Percentiles rank a stretch among this genome's conserved stretches.
Evolutionary conservation across 2,888 invertebrate species (phyloP).

Genomic region (Chalcis sispes): DNA sequence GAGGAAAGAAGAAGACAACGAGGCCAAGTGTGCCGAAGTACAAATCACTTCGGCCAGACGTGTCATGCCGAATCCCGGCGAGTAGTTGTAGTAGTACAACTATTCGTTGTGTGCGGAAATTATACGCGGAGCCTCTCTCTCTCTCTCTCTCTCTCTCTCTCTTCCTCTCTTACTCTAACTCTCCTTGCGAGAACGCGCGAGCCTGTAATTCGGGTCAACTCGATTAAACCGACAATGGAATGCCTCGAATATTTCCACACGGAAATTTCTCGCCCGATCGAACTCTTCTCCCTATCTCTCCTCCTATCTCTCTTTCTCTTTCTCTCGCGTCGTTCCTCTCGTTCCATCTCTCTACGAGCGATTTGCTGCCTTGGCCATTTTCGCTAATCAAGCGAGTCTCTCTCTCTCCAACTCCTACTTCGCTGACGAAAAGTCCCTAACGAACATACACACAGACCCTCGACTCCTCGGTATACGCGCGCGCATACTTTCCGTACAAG

Average conservation of each 20-base stretch:
- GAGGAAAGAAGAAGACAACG: conserved; percentile 34
- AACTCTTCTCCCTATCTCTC: conserved; percentile 4
- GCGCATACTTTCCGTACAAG: too few relatives aligned
- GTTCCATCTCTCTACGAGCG: not conserved
- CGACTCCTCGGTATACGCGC: not conserved
- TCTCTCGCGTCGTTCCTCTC: not conserved
- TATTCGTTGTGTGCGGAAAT: conserved; percentile 32
- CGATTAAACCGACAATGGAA: conserved; percentile 55
- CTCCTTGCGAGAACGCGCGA: not conserved
- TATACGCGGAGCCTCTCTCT: conserved; percentile 39
- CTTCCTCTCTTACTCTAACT: too few relatives aligned
- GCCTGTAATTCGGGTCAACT: conserved; percentile 56
- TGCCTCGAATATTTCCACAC: conserved; percentile 54
- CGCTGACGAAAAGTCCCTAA: conserved; percentile 35
- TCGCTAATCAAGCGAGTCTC: conserved; percentile 39
- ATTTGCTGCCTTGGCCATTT: conserved; percentile 22
- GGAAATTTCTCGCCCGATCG: conserved; percentile 53
- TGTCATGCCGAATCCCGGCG: conserved; percentile 49
- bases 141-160: not conserved
- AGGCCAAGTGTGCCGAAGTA: conserved; percentile 57
- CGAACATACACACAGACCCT: not conserved
- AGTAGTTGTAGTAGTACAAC: not conserved
- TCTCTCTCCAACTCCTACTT: too few relatives aligned
- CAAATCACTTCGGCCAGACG: conserved; percentile 55
- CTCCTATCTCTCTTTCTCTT: conserved; percentile 24